Evolutionary conservation across 1,140 invertebrate species (phyloP), one percentile per base, ranked within the genome.

Genomic region (Drosophila mauritiana): DNA sequence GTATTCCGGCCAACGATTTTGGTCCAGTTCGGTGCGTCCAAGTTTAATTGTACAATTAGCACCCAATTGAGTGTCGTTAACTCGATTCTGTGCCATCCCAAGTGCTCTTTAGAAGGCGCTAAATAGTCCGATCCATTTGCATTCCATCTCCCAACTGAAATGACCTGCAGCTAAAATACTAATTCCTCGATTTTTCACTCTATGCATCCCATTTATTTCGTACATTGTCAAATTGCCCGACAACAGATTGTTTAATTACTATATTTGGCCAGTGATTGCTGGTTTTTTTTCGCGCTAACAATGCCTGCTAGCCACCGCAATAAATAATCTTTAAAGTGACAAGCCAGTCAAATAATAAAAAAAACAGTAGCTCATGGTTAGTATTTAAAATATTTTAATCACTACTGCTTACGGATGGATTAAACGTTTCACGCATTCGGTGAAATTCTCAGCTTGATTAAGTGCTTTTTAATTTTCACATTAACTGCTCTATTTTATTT

Each of bases 11-110:
- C 51, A 45, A 34, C 37, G 63, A 52, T 48, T 57, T 39, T 31
- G 45, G 34, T 11, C 34, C 51, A 55, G 13, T 55, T 76, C 36
- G 55, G 45, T 6, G 15, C 52, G 68, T 61, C 59, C 49, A 36
- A 59, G 84, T 89, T 89, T 89, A 90, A 84, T 89, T 89, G 85
- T 80, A 80, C 80, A 90, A 89, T 89, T 89, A 89, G 80, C 84
- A 89, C 73, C 80, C 84, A 84, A 90, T 89, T 84, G 85, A 89
- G 80, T 80, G 73, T 89, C 85, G 85, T 89, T 90, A 89, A 84
- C 84, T 88, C 79, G 76, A 74, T 83, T 81, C 61, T 58, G 53
- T 73, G 73, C 57, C 75, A 64, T 51, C 73, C 72, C 55, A 79
- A 89, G 57, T 63, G 76, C 67, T 76, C 72, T 51, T 78, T 68